Base-by-base conservation (phyloP, 2,888 invertebrate species). In the Aspidiotus rigidus region DNA sequence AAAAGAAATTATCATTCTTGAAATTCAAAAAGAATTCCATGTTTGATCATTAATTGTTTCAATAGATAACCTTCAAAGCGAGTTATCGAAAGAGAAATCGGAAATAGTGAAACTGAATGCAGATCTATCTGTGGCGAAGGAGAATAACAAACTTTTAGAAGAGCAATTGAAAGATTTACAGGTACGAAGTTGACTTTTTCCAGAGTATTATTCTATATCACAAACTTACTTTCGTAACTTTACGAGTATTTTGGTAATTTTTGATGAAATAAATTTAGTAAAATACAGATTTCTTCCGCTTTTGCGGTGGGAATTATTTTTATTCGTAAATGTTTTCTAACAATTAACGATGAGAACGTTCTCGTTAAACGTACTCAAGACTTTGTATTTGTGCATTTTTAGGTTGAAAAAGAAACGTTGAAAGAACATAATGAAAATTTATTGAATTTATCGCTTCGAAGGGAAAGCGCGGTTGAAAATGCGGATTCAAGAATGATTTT, bases 371-470 rank as follows among this genome's bases (percentile, higher is more conserved):
- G 28, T 28, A 9, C 7, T 13, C 15, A n/a, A 28, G 28, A 28
- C 5, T 28, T 28, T 28, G 28, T 3, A 28, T 28, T 62, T 49
- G 53, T 67, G 10, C 40, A 17, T 11, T 56, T 69, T 10, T 16
- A 69, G 69, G 44, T 40, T 2, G 69, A 69, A 42, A 69, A 69
- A 62, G 42, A 39, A 16, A 62, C 62, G 15, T 57, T 69, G 62
- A 69, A 69, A 44, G 69, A 69, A 44, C 69, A 69, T 41, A 69
- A 69, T 44, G 69, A 62, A 8, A 69, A 69, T 42, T 53, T 69
- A 17, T 42, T 69, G 10, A 69, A 69, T 56, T 49, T 69, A 28
- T 69, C 69, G 7, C 44, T 69, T 7, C 62, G 57, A 44, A 67
- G 42, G n/a, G 67, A 60, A 67, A 17, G 28, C 39, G 60, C 41